A percentile compares a stretch with the other conserved stretches of the same genome.
Conservation (phyloP, 1,140 invertebrate species). For the Drosophila oshimai region DNA sequence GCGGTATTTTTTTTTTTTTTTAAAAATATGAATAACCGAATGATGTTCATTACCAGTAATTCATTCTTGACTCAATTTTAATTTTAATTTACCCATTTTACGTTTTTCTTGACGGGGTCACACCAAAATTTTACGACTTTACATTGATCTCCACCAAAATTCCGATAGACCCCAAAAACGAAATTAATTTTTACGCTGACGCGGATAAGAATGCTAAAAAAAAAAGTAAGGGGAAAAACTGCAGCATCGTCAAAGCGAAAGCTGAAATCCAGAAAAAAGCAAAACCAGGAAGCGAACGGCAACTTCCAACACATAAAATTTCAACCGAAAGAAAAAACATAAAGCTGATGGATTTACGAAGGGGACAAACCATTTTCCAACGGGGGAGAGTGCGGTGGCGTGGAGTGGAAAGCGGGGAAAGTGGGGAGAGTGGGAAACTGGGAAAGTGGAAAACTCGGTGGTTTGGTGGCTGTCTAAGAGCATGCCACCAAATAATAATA, state of each 20-base stretch:
- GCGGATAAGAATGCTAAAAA: neutral
- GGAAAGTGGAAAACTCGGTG: slow-evolving; percentile 17
- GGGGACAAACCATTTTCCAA: slow-evolving; percentile 54
- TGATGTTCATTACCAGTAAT: neutral
- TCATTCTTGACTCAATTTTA: neutral
- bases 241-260: slow-evolving; percentile 51
- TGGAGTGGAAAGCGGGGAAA: slow-evolving; percentile 4
- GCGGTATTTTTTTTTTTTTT: too few relatives aligned
- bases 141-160: slow-evolving; percentile 1
- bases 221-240: slow-evolving; percentile 14
- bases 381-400: slow-evolving; percentile 5
- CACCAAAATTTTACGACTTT: slow-evolving; percentile 1
- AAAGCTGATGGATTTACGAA: slow-evolving; percentile 78
- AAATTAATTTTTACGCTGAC: slow-evolving; percentile 61
- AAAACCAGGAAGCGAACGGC: slow-evolving; percentile 19
- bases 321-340: slow-evolving; percentile 53
- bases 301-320: slow-evolving; percentile 57
- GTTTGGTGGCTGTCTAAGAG: slow-evolving; percentile 30
- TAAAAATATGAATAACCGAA: too few relatives aligned
- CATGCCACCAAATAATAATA: slow-evolving; percentile 77
- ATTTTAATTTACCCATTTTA: neutral
- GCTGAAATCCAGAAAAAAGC: neutral
- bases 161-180: neutral
- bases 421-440: neutral
- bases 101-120: neutral